A percentile compares a stretch with the other conserved stretches of the same genome.
Evolutionary conservation across 2,113 vertebrate species (phyloP).

Genomic region (Myotis lucifugus): DNA sequence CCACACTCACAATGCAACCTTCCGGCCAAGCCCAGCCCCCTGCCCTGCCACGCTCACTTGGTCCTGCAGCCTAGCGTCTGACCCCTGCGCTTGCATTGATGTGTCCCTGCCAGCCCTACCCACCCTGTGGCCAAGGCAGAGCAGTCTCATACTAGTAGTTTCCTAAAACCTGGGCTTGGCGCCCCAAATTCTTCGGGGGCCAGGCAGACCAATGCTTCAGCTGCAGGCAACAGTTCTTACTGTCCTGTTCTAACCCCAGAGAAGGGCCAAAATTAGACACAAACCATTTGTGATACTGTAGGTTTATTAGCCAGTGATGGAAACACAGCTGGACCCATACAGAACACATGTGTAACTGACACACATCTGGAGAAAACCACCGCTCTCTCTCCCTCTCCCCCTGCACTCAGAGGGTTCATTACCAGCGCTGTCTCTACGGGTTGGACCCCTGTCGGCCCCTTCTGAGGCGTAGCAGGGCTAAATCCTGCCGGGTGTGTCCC

Average conservation of each 20-base stretch:
- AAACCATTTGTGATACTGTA: not conserved
- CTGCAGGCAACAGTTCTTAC: not conserved
- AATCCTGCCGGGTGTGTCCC: not conserved
- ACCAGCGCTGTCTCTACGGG: not conserved
- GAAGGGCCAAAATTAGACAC: not conserved
- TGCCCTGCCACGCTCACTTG: rapidly evolving
- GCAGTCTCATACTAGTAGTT: not conserved
- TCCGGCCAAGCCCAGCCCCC: not conserved
- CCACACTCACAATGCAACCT: not conserved
- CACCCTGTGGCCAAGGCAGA: not conserved
- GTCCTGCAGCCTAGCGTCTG: not conserved
- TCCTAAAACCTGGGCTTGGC: not conserved
- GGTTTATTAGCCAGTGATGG: conserved; percentile 57
- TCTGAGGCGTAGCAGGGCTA: not conserved
- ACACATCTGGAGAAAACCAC: not conserved
- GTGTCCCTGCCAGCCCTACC: rapidly evolving
- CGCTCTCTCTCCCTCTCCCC: rapidly evolving
- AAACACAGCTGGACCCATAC: not conserved
- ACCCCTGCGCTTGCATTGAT: not conserved
- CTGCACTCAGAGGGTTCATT: not conserved
- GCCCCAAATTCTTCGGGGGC: not conserved
- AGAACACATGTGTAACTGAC: not conserved
- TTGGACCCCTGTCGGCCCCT: not conserved
- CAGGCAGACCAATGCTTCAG: not conserved
- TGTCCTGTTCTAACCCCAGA: not conserved